These are phyloP conservation scores for Conger conger DNA, from an alignment of 2,113 vertebrate genomes.

Conservation along the genomic window DNA sequence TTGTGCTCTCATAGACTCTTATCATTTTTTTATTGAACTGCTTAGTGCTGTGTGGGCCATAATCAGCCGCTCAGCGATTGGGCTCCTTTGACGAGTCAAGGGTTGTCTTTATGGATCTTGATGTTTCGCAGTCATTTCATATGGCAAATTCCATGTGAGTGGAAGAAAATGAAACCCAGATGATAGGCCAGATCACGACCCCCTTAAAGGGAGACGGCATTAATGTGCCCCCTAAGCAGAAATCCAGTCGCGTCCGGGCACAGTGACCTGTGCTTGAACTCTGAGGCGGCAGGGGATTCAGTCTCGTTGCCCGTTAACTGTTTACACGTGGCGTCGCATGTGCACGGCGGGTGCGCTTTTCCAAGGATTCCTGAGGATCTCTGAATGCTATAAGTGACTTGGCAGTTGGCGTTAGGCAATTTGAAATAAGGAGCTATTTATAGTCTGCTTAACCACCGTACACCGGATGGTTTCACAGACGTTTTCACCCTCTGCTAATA, in stretches of 20 bases:
- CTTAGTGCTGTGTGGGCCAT: background rate
- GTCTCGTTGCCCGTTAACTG: background rate
- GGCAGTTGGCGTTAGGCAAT: slow-evolving; percentile 11
- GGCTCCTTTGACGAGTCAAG: background rate
- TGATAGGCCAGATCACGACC: background rate
- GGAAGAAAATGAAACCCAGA: background rate
- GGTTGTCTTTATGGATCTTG: background rate
- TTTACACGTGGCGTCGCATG: background rate
- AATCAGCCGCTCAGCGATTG: background rate
- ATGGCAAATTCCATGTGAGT: background rate
- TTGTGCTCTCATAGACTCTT: background rate
- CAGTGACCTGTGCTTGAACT: background rate
- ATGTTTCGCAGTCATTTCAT: background rate
- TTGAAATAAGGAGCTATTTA: slow-evolving; percentile 15
- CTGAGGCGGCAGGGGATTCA: background rate
- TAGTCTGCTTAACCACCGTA: background rate
- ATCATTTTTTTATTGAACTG: background rate
- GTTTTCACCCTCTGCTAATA: background rate
- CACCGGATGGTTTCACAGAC: background rate
- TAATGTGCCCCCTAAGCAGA: background rate
- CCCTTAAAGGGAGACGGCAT: background rate
- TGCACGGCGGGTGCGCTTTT: background rate
- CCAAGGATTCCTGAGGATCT: background rate
- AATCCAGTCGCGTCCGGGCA: background rate
- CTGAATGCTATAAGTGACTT: slow-evolving; percentile 13